These are phyloP conservation scores for Psittacula derbiana DNA, from an alignment of 2,797 vertebrate genomes.

Conservation along the genomic window DNA sequence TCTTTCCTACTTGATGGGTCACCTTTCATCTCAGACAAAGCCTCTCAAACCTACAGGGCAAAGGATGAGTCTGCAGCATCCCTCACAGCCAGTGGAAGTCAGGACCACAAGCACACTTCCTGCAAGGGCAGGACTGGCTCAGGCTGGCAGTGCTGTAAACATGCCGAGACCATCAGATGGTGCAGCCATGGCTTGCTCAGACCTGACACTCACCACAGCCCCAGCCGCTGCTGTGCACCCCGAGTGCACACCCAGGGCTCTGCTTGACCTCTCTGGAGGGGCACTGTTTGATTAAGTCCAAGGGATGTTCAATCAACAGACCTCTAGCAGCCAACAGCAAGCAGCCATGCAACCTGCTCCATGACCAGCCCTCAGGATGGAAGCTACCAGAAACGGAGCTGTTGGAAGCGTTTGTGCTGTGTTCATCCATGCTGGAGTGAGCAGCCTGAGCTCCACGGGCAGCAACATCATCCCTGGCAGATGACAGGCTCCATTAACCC, in stretches of 20 bases:
- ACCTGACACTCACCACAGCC: neutral
- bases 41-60: neutral
- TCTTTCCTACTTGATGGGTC: neutral
- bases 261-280: neutral
- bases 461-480: neutral
- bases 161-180: fast-evolving
- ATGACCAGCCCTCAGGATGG: fast-evolving
- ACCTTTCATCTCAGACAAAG: neutral
- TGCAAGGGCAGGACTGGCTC: neutral
- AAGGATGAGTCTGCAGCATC: neutral
- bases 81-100: neutral
- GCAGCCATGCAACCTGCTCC: neutral
- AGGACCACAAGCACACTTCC: neutral
- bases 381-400: neutral
- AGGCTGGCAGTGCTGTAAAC: neutral
- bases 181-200: fast-evolving
- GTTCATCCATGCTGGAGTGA: neutral
- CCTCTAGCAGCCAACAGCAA: neutral
- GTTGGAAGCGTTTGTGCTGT: neutral
- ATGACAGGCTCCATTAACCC: neutral
- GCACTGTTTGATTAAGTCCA: neutral
- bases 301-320: neutral
- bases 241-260: neutral
- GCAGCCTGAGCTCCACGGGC: neutral
- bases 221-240: neutral